phyloP scores from a whole-genome alignment of 1,140 invertebrate species.

The Subanguina moxae region DNA sequence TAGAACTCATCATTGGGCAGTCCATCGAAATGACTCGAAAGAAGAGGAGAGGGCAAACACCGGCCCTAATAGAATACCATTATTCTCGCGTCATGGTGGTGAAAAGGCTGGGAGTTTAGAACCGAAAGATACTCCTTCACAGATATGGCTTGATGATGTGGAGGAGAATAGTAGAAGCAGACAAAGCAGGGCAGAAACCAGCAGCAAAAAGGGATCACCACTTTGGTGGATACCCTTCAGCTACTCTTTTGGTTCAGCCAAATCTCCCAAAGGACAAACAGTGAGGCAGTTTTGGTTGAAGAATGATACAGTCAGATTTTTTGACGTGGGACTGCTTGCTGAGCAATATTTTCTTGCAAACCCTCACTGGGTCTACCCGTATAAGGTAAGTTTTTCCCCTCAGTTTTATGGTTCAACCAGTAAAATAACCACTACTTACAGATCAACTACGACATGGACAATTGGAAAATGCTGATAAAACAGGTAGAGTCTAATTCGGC shows the following conservation, averaged over 20 bases:
- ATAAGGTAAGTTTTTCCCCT: conserved; percentile 35
- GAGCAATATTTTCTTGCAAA: conserved; percentile 51
- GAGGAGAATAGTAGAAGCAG: neutral
- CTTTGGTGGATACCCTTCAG: conserved; percentile 53
- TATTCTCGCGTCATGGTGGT: neutral
- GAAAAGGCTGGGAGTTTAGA: neutral
- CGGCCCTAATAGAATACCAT: neutral
- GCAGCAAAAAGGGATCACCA: neutral
- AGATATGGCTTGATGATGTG: conserved; percentile 1
- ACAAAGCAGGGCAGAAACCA: neutral
- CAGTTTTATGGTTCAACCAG: too few species aligned
- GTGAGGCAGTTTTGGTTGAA: conserved; percentile 57
- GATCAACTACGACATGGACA: conserved; percentile 51
- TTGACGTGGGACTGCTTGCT: conserved; percentile 50
- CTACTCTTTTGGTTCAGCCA: conserved; percentile 45
- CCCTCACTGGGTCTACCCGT: conserved; percentile 56
- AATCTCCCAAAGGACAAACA: conserved; percentile 48
- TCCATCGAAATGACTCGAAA: too few species aligned
- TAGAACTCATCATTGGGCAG: neutral
- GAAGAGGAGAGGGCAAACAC: neutral
- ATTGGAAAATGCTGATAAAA: conserved; percentile 55
- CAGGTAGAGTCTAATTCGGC: conserved; percentile 39
- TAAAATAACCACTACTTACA: conserved; percentile 44
- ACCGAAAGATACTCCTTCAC: neutral
- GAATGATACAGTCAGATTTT: conserved; percentile 53